Conservation (phyloP, 2,797 vertebrate genomes). For the Eremophila alpestris region DNA sequence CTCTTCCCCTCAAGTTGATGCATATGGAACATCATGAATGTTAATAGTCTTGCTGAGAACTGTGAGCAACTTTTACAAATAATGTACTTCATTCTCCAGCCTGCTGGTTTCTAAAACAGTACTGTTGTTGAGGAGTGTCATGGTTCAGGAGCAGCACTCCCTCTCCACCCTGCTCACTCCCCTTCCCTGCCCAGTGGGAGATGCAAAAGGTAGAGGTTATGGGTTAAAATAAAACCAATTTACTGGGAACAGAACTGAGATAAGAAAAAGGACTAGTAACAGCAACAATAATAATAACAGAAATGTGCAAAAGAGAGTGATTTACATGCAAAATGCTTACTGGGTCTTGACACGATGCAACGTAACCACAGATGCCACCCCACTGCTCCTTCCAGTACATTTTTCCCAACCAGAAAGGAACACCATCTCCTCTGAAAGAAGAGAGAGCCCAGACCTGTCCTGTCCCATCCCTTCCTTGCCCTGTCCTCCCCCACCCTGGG, state of each 20-base stretch:
- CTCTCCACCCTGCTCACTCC: accelerated
- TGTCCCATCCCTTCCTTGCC: not conserved
- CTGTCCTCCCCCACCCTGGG: accelerated
- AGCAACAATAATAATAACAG: not conserved
- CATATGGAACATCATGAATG: not conserved
- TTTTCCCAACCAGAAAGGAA: not conserved
- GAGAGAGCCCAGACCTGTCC: no score
- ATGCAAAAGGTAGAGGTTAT: not conserved
- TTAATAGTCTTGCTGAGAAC: not conserved
- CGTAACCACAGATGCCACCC: accelerated
- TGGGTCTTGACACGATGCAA: accelerated
- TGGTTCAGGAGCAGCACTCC: not conserved
- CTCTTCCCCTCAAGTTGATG: not conserved
- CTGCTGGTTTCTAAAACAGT: not conserved
- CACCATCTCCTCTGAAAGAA: not conserved
- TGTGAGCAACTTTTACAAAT: not conserved
- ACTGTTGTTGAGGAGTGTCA: not conserved
- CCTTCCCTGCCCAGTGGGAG: not conserved
- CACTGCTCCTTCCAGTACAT: not conserved
- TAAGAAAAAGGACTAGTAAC: not conserved
- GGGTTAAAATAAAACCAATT: not conserved
- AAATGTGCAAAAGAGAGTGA: not conserved
- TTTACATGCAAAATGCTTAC: not conserved
- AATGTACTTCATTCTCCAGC: not conserved
- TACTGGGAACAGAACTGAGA: not conserved